Evolutionary conservation across 1,140 invertebrate species (phyloP).

Genomic region (Lordiphosa stackelbergi): DNA sequence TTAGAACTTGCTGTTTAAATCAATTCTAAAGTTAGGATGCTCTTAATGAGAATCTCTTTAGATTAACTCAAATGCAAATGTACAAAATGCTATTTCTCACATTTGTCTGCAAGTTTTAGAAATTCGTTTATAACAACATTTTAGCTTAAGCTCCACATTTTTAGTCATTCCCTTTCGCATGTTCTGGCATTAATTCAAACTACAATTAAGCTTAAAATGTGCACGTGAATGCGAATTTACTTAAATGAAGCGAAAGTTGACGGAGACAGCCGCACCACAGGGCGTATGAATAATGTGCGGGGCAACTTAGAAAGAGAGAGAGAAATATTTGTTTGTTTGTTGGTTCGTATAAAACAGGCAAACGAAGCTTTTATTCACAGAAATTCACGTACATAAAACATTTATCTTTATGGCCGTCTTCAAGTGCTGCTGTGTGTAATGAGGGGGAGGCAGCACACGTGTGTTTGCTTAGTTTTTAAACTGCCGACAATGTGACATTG

Average conservation of each 20-base stretch:
- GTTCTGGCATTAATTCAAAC: conserved; percentile 30
- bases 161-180: conserved; percentile 21
- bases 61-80: no score
- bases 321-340: conserved; percentile 20
- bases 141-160: conserved; percentile 27
- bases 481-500: conserved; percentile 47
- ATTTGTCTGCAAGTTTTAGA: no score
- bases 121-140: conserved; percentile 9
- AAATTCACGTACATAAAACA: conserved; percentile 75
- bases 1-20: no score
- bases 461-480: conserved; percentile 49
- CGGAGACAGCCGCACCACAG: conserved; percentile 16
- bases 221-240: conserved; percentile 57
- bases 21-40: no score
- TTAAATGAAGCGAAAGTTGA: conserved; percentile 40
- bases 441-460: conserved; percentile 19
- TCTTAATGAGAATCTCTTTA: no score
- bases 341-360: conserved; percentile 55
- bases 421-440: conserved; percentile 42
- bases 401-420: conserved; percentile 74
- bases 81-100: no score
- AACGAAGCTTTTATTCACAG: conserved; percentile 70
- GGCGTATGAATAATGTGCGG: conserved; percentile 64
- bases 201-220: conserved; percentile 61
- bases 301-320: conserved; percentile 2